Evolutionary conservation across 2,113 vertebrate genomes (phyloP).

Genomic region (Meriones unguiculatus): DNA sequence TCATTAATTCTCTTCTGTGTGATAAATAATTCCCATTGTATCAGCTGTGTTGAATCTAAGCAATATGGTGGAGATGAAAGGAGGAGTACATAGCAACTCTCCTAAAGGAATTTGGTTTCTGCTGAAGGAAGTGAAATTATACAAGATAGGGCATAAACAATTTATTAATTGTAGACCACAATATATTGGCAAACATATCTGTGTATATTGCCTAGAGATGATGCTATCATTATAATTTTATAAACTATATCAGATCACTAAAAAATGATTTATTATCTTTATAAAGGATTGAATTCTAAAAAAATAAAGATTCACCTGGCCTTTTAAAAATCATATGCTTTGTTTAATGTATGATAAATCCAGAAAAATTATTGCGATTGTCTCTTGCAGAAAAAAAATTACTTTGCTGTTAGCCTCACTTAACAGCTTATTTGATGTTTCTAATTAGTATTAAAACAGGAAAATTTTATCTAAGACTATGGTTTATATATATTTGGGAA

Average conservation of each 20-base stretch:
- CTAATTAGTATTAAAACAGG: neutral
- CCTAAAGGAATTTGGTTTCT: neutral
- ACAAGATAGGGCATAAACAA: neutral
- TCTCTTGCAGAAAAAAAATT: neutral
- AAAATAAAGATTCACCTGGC: neutral
- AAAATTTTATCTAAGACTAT: neutral
- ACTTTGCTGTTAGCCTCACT: slow-evolving; percentile 13
- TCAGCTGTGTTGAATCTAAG: neutral
- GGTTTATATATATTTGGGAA: neutral
- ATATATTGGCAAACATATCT: neutral
- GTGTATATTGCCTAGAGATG: neutral
- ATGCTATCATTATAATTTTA: neutral
- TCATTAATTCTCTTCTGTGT: neutral
- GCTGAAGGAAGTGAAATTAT: neutral
- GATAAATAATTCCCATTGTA: neutral
- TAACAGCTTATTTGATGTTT: neutral
- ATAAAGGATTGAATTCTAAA: neutral
- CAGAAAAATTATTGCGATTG: neutral
- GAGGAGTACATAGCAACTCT: neutral
- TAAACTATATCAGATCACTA: neutral
- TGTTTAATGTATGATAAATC: neutral
- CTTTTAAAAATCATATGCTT: neutral
- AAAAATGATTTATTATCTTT: slow-evolving; percentile 2
- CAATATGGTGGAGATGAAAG: neutral
- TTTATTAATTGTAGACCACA: neutral